These are phyloP conservation scores for Cryptocephalus moraei DNA, from an alignment of 2,888 invertebrate genomes.

Conservation along the genomic window DNA sequence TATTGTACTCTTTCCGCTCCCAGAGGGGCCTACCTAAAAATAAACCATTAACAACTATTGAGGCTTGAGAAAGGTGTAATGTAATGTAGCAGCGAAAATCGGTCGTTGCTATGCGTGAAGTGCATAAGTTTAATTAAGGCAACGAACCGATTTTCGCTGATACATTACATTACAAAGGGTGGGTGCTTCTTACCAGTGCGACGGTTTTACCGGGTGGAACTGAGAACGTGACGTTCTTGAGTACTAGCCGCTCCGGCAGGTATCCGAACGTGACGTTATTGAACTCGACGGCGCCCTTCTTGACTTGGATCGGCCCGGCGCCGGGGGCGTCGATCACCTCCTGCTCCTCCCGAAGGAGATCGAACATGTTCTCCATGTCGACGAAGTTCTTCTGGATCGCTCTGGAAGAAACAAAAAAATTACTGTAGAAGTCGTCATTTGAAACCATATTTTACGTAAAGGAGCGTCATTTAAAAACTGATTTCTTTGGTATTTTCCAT, in stretches of 20 bases:
- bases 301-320: constrained; percentile 59
- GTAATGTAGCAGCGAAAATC: too few species aligned
- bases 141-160: too few species aligned
- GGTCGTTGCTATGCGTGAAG: too few species aligned
- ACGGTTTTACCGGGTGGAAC: constrained; percentile 79
- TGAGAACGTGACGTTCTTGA: constrained; percentile 67
- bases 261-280: constrained; percentile 86
- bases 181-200: constrained; percentile 48
- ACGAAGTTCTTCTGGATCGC: constrained; percentile 96
- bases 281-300: constrained; percentile 75
- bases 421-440: too few species aligned
- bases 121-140: too few species aligned
- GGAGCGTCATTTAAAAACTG: too few species aligned
- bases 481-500: too few species aligned
- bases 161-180: too few species aligned
- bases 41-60: constrained; percentile 3
- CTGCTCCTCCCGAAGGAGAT: constrained; percentile 74
- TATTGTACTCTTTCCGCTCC: constrained; percentile 93
- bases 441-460: too few species aligned
- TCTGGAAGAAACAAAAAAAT: constrained; percentile 38
- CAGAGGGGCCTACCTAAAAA: constrained; percentile 72
- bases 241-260: constrained; percentile 61
- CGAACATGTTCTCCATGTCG: constrained; percentile 99
- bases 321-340: constrained; percentile 80
- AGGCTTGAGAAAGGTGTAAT: neutral